Evolutionary conservation across 1,140 invertebrate species (phyloP), one percentile per base, ranked within the genome.

Genomic region (Dinoponera quadriceps): DNA sequence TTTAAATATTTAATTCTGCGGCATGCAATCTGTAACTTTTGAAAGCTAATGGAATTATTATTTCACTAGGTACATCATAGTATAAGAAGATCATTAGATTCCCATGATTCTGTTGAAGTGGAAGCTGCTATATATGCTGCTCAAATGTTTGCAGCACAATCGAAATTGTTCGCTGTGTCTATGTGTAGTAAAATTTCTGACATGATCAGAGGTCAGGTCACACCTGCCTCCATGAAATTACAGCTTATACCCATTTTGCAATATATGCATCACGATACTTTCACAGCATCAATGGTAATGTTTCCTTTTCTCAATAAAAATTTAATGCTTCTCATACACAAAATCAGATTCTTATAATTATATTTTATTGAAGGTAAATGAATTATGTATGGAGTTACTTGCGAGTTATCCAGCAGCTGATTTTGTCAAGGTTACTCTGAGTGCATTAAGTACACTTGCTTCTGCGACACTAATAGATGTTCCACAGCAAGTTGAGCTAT

Each of bases 71-170:
- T 99, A 3, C 99, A 99, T 93, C 98, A 99, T 91, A 98, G 97
- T 86, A 99, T 99, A 71, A 94, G 98, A 54, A 96, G 97, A 85
- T 98, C 98, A 44, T 94, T 99, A 13, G 98, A 99, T 94, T 99
- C 98, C 38, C 97, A 99, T 94, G 98, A 99, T 94, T 96, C 97
- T 82, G 97, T 99, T 1, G 98, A 99, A 95, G 97, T 99, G 22
- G 97, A 99, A 94, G 98, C 98, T 59, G 98, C 98, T 20, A 98
- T 99, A 89, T 98, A 98, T 96, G 98, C 98, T 66, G 98, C 98
- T 72, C 97, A 97, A 85, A 97, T 97, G 94, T 99, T 99, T 96
- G 98, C 98, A 60, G 97, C 97, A 14, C 97, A 98, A 92, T 99
- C 98, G 11, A 98, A 98, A 93, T 96, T 97, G 49, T 99, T 99